Evolutionary conservation across 2,113 vertebrate species (phyloP).

Genomic region (Sorex fumeus): DNA sequence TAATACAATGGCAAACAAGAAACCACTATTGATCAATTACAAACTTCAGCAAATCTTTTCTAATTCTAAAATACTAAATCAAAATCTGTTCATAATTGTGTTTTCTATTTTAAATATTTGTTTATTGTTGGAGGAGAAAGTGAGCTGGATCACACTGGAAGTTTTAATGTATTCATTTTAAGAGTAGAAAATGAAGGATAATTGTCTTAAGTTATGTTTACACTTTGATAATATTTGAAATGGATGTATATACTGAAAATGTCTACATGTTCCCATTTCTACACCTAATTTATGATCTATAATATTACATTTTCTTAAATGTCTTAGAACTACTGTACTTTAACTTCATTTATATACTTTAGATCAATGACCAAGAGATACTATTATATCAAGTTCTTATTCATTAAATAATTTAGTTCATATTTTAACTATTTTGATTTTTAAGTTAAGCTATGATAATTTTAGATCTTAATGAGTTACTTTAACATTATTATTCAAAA

Average conservation of each 20-base stretch:
- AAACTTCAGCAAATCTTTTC: slow-evolving; percentile 49
- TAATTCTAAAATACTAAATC: slow-evolving; percentile 60
- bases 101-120: slow-evolving; percentile 64
- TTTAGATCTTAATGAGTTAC: slow-evolving; percentile 57
- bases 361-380: slow-evolving; percentile 63
- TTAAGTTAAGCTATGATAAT: slow-evolving; percentile 68
- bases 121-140: slow-evolving; percentile 52
- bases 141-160: slow-evolving; percentile 86
- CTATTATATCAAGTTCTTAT: slow-evolving; percentile 68
- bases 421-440: slow-evolving; percentile 53
- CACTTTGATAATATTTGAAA: slow-evolving; percentile 77
- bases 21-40: slow-evolving; percentile 50
- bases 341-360: slow-evolving; percentile 80
- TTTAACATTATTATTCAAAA: slow-evolving; percentile 67
- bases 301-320: slow-evolving; percentile 80
- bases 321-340: slow-evolving; percentile 74
- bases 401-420: slow-evolving; percentile 40
- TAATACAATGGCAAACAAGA: slow-evolving; percentile 53
- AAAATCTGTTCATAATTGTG: slow-evolving; percentile 46
- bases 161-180: slow-evolving; percentile 76
- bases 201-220: slow-evolving; percentile 86
- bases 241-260: slow-evolving; percentile 84
- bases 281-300: slow-evolving; percentile 77
- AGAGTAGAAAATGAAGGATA: slow-evolving; percentile 48
- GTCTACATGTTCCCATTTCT: slow-evolving; percentile 68